These are phyloP conservation scores for Orcinus orca DNA, from an alignment of 2,113 vertebrate species.

Conservation along the genomic window DNA sequence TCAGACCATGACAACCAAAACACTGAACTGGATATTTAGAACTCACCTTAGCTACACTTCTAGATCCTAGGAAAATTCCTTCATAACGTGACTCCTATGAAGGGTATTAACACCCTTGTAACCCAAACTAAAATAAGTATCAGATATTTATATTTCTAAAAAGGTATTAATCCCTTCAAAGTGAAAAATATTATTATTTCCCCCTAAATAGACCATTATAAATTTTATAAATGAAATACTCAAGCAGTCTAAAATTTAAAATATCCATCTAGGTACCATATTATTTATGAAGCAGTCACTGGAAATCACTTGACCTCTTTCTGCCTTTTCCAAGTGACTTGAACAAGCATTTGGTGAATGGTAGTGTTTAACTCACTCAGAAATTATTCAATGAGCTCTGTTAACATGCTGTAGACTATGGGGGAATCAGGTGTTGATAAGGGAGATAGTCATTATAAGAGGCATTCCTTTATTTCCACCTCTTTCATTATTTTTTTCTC, in stretches of 20 bases:
- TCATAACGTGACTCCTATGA: background rate
- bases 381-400: background rate
- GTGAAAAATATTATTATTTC: background rate
- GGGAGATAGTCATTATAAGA: background rate
- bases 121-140: background rate
- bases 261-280: background rate
- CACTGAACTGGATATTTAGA: background rate
- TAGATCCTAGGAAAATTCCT: background rate
- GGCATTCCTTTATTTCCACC: background rate
- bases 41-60: background rate
- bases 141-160: constrained; percentile 16
- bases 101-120: background rate
- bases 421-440: background rate
- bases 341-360: background rate
- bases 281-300: constrained; percentile 21
- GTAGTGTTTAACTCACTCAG: background rate
- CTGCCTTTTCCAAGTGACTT: background rate
- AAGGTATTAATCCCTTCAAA: constrained; percentile 13
- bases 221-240: constrained; percentile 25
- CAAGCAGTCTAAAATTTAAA: background rate
- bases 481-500: constrained; percentile 20
- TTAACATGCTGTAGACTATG: background rate
- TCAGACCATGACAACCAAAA: background rate
- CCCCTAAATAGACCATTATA: background rate
- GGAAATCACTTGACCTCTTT: constrained; percentile 27